Base-by-base conservation (phyloP, 2,888 invertebrate species). In the Onthophagus sagittarius region DNA sequence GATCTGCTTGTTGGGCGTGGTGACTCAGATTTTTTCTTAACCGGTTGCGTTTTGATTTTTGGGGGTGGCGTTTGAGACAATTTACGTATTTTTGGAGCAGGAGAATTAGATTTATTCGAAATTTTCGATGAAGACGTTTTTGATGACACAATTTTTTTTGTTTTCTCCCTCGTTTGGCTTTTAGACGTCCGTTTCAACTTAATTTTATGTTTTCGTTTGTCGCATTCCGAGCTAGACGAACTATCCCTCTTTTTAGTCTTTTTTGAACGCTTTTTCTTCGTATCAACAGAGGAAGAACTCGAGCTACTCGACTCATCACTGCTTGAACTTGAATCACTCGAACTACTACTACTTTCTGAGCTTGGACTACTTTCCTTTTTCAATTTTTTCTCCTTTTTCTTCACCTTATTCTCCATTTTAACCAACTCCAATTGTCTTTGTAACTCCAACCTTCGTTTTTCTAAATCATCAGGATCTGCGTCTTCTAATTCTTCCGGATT, bases 401-500 rank as follows among this genome's bases (percentile, higher is more conserved):
- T 89, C 83, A 92, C 91, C 79, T 88, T 88, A 77, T 87, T 88
- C 81, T 93, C 93, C 88, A 92, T 92, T 88, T 92, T 92, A 88
- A 92, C 87, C 83, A 93, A 85, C 83, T 93, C 93, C 84, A 94
- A 86, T 87, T 94, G 93, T 80, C 93, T 88, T 83, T 93, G 92
- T 81, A 94, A 86, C 82, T 93, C 90, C 82, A 90, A 91, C 77
- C 93, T 87, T 79, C 93, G 88, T 84, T 92, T 91, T 84, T 94
- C 93, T 82, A 94, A 87, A 78, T 91, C 92, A 83, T 93, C 93
- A 76, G 93, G 92, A 86, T 94, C 93, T 77, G 93, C 93, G 87
- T 92, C 93, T 84, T 93, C 93, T 85, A 94, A 85, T 86, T 92
- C 91, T 82, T 90, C 91, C 84, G 92, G 92, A 84, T 93, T 92